Percentiles rank a stretch among this genome's conserved stretches.
Conservation (phyloP, 2,113 vertebrate genomes). For the Pelecanoides urinatrix region DNA sequence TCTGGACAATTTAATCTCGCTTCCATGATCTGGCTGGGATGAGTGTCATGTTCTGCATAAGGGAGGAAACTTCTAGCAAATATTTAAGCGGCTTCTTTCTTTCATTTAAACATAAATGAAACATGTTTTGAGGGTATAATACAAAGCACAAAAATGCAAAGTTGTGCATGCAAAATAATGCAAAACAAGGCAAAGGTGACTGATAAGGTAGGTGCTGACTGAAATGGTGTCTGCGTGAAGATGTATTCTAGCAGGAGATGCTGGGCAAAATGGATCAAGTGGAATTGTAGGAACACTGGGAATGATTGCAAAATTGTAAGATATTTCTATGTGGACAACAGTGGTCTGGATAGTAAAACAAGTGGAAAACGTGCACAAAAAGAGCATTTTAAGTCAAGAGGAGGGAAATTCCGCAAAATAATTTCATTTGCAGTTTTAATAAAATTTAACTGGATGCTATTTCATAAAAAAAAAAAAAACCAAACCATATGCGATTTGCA, state of each 20-base stretch:
- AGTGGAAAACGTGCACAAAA: not conserved
- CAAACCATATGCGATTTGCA: accelerated
- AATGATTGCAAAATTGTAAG: not conserved
- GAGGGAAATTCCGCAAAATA: not conserved
- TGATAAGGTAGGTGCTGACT: not conserved
- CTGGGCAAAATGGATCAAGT: not conserved
- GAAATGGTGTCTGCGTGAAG: not conserved
- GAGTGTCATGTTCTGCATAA: not conserved
- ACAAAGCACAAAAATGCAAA: not conserved
- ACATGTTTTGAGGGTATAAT: not conserved
- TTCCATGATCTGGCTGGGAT: not conserved
- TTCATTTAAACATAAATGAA: not conserved
- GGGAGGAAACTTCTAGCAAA: not conserved
- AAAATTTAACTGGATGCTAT: not conserved
- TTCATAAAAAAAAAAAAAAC: accelerated
- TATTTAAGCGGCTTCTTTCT: not conserved
- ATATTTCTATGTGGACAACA: accelerated
- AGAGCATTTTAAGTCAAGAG: not conserved
- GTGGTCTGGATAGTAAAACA: not conserved
- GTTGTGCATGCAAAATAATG: not conserved
- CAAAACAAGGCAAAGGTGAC: not conserved
- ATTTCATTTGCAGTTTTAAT: not conserved
- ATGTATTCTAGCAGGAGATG: not conserved
- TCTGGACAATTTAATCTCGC: not conserved
- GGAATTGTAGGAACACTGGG: not conserved